phyloP scores from a whole-genome alignment of 2,888 invertebrate species.

The Protophormia terraenovae region DNA sequence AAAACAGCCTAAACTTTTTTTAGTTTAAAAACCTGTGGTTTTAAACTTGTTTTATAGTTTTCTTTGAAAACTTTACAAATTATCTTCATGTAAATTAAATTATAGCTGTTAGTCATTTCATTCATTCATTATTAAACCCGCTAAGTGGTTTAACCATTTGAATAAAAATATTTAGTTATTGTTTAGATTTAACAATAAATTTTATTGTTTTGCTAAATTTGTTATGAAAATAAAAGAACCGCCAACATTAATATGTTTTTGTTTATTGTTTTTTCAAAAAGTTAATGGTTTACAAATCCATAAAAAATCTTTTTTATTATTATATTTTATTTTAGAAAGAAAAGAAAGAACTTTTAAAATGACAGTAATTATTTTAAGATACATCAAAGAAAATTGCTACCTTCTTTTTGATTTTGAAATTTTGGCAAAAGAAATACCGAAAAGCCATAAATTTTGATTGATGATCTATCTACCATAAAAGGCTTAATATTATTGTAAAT shows the following conservation, averaged over 20 bases:
- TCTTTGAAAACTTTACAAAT: background rate
- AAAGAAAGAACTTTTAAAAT: background rate
- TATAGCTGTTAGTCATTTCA: slow-evolving; percentile 13
- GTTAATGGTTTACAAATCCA: background rate
- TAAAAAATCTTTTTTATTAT: background rate
- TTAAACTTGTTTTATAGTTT: background rate
- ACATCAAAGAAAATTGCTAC: slow-evolving; percentile 39
- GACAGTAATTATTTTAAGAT: slow-evolving; percentile 39
- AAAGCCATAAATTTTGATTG: background rate
- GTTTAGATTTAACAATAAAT: slow-evolving; percentile 21
- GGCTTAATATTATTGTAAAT: background rate
- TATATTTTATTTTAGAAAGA: background rate
- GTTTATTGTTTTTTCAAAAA: background rate
- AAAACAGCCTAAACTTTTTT: no score
- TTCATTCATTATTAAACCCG: background rate
- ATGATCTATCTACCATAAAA: background rate
- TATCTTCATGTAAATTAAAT: slow-evolving; percentile 64
- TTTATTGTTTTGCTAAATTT: slow-evolving; percentile 37
- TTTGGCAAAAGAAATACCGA: background rate
- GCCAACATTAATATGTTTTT: background rate
- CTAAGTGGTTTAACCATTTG: slow-evolving; percentile 30
- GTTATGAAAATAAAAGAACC: background rate
- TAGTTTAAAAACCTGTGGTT: slow-evolving; percentile 1
- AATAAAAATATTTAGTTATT: background rate
- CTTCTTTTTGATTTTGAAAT: background rate